Evolutionary conservation across 2,113 vertebrate species (phyloP).

Genomic region (Hymenochirus boettgeri): DNA sequence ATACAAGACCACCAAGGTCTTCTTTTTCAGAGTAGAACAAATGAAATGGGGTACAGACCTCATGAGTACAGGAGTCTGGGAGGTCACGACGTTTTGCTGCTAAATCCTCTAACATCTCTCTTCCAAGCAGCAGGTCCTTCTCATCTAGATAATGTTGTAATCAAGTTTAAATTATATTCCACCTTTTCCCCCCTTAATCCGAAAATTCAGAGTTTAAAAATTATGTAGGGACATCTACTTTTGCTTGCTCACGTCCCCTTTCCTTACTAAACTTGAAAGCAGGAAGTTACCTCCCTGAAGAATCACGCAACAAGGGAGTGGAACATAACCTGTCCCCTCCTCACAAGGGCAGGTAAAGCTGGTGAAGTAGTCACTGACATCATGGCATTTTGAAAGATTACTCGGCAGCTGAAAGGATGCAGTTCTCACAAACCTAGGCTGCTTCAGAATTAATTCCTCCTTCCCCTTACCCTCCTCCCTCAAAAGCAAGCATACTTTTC

Average conservation of each 20-base stretch:
- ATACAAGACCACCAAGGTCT: background rate
- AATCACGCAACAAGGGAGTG: constrained; percentile 39
- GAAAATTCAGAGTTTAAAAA: constrained; percentile 12
- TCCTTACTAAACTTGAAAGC: constrained; percentile 39
- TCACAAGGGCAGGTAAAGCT: constrained; percentile 33
- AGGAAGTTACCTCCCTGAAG: constrained; percentile 41
- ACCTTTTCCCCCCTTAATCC: constrained; percentile 18
- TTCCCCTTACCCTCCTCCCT: constrained; percentile 17
- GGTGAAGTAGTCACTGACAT: constrained; percentile 24
- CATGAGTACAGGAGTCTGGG: constrained; percentile 24
- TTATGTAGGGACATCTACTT: constrained; percentile 14
- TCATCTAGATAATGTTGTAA: constrained; percentile 21
- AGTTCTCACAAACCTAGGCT: constrained; percentile 20
- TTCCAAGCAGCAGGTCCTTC: constrained; percentile 14
- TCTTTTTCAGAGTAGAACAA: background rate
- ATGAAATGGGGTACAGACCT: constrained; percentile 21
- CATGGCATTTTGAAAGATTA: constrained; percentile 21
- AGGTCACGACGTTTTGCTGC: constrained; percentile 34
- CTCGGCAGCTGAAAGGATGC: constrained; percentile 20
- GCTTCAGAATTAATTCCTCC: constrained; percentile 30
- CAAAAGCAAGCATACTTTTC: constrained; percentile 18
- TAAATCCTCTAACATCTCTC: constrained; percentile 36
- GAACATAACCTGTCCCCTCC: constrained; percentile 39
- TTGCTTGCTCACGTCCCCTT: constrained; percentile 21
- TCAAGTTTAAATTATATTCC: background rate